Evolutionary conservation across 1,140 invertebrate genomes (phyloP).

Genomic region (Drosophila ananassae): DNA sequence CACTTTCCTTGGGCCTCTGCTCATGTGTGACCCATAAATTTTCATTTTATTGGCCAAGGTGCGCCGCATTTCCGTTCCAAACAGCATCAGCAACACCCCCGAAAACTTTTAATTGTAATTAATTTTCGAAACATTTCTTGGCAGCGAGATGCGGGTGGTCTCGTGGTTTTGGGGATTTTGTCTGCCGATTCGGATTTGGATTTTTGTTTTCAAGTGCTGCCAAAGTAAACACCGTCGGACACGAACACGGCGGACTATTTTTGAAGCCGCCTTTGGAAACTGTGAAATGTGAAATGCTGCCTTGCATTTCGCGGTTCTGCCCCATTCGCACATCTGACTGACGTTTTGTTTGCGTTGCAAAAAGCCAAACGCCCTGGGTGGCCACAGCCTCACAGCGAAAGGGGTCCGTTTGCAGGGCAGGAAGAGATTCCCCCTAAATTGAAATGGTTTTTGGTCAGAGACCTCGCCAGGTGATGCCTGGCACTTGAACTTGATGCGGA

Average conservation of each 20-base stretch:
- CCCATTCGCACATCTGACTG: slow-evolving; percentile 56
- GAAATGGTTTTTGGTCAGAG: neutral
- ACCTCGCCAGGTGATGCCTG: slow-evolving; percentile 40
- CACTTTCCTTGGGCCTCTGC: slow-evolving; percentile 39
- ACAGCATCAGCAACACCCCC: slow-evolving; percentile 1
- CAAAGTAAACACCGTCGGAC: slow-evolving; percentile 72
- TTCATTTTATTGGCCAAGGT: slow-evolving; percentile 80
- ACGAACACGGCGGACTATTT: slow-evolving; percentile 63
- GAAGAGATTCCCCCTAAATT: neutral
- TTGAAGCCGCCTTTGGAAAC: slow-evolving; percentile 19
- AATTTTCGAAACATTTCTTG: slow-evolving; percentile 62
- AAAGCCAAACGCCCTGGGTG: slow-evolving; percentile 77
- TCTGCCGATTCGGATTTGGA: slow-evolving; percentile 34
- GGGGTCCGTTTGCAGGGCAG: slow-evolving; percentile 3
- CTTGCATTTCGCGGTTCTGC: slow-evolving; percentile 38
- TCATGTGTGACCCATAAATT: slow-evolving; percentile 81
- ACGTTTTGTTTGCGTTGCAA: slow-evolving; percentile 82
- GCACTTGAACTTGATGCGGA: slow-evolving; percentile 43
- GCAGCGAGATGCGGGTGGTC: slow-evolving; percentile 57
- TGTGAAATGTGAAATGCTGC: slow-evolving; percentile 33
- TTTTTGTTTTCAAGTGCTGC: slow-evolving; percentile 74
- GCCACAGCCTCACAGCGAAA: slow-evolving; percentile 29
- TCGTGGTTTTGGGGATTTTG: slow-evolving; percentile 5
- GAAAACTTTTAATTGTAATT: slow-evolving; percentile 79
- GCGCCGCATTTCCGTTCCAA: slow-evolving; percentile 19